Evolutionary conservation across 2,888 invertebrate species (phyloP), one percentile per base, ranked within the genome.

Genomic region (Deroplatys truncata): DNA sequence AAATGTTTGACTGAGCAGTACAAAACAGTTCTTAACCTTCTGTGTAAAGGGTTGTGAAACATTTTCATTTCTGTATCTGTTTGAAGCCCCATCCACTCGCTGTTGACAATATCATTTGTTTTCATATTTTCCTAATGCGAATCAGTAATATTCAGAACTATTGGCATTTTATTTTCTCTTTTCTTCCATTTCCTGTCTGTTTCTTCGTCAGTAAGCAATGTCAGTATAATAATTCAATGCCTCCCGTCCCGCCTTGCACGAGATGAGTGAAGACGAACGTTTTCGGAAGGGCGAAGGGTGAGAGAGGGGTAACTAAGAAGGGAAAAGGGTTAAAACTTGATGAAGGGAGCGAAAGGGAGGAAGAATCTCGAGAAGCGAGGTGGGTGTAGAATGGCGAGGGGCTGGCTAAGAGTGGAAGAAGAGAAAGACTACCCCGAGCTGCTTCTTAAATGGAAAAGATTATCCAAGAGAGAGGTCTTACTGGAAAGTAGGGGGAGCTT

Each of bases 391-490:
- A 31, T 31, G 72, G 49, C 49, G 84, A 31, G n/a, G 84, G 25
- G 49, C 28, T 28, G 88, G 88, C 43, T 84, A n/a, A 31, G 88
- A 43, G 31, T 28, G 43, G 84, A 83, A 88, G 86, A 86, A 89
- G 88, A 88, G 90, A 89, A 88, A 89, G 84, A 89, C 87, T 83
- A 85, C 89, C 90, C 89, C 89, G 87, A 89, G 90, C 90, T 88
- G 90, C 90, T 90, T 90, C 90, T 90, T 90, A 90, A 90, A 90
- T 90, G 90, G 90, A 90, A 90, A 90, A 90, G 90, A 90, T 90
- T 90, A 90, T 90, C 90, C 90, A 86, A 83, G 35, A 86, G 86
- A 85, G 28, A 85, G 89, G 89, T 85, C 84, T 85, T 85, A 88
- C n/a, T 28, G 35, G 88, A 88, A n/a, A 43, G 82, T 72, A 25